Conservation (phyloP, 2,113 vertebrate species). For the Holacanthus passer region DNA sequence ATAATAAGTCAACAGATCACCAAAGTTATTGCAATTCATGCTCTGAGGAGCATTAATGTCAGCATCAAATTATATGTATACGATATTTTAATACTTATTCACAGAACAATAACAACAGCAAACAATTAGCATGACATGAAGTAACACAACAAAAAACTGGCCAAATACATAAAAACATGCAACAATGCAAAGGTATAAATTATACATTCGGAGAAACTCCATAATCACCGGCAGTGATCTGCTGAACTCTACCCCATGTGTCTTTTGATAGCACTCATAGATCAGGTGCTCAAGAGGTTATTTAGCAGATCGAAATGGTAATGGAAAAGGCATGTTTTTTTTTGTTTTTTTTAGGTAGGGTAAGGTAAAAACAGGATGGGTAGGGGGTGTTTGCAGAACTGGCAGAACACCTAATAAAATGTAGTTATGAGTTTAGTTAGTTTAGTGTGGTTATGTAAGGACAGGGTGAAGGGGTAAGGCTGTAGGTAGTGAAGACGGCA, state of each 20-base stretch:
- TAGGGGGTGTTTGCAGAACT: conserved; percentile 29
- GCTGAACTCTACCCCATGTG: background rate
- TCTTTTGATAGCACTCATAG: conserved; percentile 1
- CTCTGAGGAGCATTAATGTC: background rate
- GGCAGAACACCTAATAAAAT: conserved; percentile 63
- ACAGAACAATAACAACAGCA: background rate
- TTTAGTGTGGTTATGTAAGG: too few relatives aligned
- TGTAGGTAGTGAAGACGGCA: background rate
- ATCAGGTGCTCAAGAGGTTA: background rate
- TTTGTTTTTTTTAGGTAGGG: too few relatives aligned
- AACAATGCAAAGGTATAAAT: background rate
- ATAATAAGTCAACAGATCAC: background rate
- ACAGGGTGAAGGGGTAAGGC: conserved; percentile 27
- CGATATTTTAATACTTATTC: background rate
- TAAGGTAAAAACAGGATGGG: conserved; percentile 35
- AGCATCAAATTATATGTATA: background rate
- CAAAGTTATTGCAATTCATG: background rate
- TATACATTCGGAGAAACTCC: background rate
- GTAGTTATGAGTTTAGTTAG: conserved; percentile 62
- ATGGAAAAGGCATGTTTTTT: conserved; percentile 6
- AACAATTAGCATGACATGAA: background rate
- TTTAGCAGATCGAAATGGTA: conserved; percentile 59
- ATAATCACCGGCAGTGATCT: background rate
- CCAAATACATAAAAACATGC: background rate
- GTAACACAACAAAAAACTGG: background rate